Conservation (phyloP, 2,797 vertebrate genomes). For the Mallotus villosus region DNA sequence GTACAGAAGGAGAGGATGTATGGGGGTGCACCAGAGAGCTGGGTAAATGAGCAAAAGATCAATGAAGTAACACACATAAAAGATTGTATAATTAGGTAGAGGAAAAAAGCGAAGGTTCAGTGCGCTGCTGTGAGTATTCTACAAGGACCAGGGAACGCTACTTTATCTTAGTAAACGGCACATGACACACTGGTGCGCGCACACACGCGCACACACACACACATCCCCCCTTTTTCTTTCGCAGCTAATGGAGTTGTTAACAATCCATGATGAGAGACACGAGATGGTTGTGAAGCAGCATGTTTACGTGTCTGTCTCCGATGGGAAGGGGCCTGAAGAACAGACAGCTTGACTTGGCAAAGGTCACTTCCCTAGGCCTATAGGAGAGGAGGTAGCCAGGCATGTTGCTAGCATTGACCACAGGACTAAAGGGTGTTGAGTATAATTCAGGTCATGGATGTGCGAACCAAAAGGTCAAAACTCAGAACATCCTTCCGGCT, state of each 20-base stretch:
- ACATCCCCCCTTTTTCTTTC: no score
- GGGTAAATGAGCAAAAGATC: background rate
- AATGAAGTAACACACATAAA: background rate
- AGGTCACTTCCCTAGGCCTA: conserved; percentile 20
- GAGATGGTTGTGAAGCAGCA: background rate
- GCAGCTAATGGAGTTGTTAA: no score
- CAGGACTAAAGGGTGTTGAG: background rate
- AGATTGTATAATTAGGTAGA: background rate
- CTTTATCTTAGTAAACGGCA: no score
- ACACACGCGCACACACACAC: no score
- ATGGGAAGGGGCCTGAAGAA: background rate
- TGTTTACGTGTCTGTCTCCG: background rate
- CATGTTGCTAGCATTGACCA: background rate
- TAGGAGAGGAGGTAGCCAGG: conserved; percentile 14
- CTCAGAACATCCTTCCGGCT: background rate
- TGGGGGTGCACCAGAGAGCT: background rate
- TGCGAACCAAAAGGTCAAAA: background rate
- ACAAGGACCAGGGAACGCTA: no score
- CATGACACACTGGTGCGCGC: no score
- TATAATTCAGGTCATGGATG: background rate
- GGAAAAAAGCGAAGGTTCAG: background rate
- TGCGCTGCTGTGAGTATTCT: no score
- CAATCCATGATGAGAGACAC: no score
- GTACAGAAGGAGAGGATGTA: background rate
- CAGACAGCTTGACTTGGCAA: background rate